Evolutionary conservation across 2,888 invertebrate genomes (phyloP).

Genomic region (Diarsia brunnea): DNA sequence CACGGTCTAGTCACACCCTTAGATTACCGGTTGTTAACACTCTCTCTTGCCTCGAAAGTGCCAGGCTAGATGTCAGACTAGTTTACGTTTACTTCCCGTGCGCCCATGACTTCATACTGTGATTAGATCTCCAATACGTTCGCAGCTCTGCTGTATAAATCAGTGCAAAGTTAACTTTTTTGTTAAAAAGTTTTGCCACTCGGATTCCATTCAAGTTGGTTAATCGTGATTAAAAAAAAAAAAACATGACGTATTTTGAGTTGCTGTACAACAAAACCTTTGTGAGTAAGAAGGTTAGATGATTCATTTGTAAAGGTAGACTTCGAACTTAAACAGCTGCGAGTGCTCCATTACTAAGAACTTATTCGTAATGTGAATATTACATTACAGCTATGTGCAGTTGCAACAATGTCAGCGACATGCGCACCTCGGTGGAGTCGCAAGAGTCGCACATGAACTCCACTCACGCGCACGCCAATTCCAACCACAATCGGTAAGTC

Average conservation of each 20-base stretch:
- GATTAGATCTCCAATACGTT: background rate
- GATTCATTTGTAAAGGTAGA: slow-evolving; percentile 18
- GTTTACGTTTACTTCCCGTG: background rate
- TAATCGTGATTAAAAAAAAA: background rate
- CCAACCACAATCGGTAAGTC: slow-evolving; percentile 88
- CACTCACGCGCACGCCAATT: slow-evolving; percentile 78
- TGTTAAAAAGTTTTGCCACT: background rate
- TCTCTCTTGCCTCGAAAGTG: background rate
- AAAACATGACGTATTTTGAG: background rate
- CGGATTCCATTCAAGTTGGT: background rate
- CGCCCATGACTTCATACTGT: background rate
- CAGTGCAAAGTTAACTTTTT: too few relatives aligned
- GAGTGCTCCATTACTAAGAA: slow-evolving; percentile 18
- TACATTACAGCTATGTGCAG: slow-evolving; percentile 86
- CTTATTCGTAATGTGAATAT: slow-evolving; percentile 13
- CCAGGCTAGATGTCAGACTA: background rate
- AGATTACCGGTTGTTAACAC: background rate
- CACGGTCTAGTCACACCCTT: background rate
- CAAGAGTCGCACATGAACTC: slow-evolving; percentile 84
- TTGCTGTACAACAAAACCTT: background rate
- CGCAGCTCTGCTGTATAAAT: too few relatives aligned
- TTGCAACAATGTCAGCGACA: slow-evolving; percentile 81
- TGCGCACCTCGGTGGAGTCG: slow-evolving; percentile 85
- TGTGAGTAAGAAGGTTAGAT: slow-evolving; percentile 22
- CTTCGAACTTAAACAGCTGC: slow-evolving; percentile 10